phyloP scores from a whole-genome alignment of 1,140 invertebrate genomes.

The Meloidogyne floridensis region DNA sequence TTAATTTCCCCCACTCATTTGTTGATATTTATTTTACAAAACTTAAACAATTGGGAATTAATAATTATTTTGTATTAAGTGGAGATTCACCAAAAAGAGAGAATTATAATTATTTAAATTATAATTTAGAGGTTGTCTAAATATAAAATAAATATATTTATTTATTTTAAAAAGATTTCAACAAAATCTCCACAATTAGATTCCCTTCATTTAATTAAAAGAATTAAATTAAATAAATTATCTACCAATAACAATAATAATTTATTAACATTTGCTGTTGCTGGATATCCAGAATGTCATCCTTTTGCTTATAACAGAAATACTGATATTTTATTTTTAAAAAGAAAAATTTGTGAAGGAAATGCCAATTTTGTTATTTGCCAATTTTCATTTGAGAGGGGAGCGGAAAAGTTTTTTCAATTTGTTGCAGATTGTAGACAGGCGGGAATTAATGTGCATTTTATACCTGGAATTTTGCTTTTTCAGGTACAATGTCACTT shows the following conservation, averaged over 20 bases:
- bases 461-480: slow-evolving; percentile 11
- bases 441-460: neutral
- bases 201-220: neutral
- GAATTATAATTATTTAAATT: neutral
- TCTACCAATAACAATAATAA: neutral
- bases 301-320: neutral
- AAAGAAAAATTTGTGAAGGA: slow-evolving; percentile 12
- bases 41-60: slow-evolving; percentile 3
- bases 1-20: neutral
- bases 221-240: slow-evolving; percentile 3
- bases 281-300: slow-evolving; percentile 17
- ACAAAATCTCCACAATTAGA: neutral
- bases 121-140: neutral
- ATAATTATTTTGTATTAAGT: slow-evolving; percentile 9
- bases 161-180: neutral
- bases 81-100: neutral
- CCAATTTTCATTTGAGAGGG: slow-evolving; percentile 2
- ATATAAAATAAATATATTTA: neutral
- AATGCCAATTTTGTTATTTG: slow-evolving; percentile 12
- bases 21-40: slow-evolving; percentile 2
- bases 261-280: slow-evolving; percentile 11
- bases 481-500: neutral
- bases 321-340: slow-evolving; percentile 10
- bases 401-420: neutral
- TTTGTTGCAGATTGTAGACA: slow-evolving; percentile 7